phyloP scores from a whole-genome alignment of 1,140 invertebrate species.

The Pseudomyrmex dendroicus region DNA sequence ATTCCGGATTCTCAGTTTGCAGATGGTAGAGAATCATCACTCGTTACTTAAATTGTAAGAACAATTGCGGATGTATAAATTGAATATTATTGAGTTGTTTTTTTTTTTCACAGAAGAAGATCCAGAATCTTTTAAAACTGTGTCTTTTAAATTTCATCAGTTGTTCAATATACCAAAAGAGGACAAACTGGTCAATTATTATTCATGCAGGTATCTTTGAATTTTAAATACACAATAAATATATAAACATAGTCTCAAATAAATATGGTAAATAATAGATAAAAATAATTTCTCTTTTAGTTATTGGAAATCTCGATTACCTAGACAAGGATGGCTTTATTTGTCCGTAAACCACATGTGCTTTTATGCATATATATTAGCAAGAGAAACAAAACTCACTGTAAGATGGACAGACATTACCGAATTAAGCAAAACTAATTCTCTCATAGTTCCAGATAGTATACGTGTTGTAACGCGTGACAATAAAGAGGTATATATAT shows the following conservation, averaged over 20 bases:
- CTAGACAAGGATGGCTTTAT: constrained; percentile 98
- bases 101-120: constrained; percentile 90
- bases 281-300: constrained; percentile 87
- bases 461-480: constrained; percentile 94
- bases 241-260: constrained; percentile 20
- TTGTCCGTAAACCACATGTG: constrained; percentile 97
- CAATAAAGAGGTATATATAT: constrained; percentile 86
- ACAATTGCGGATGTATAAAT: not conserved
- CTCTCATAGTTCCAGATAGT: constrained; percentile 93
- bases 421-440: constrained; percentile 90
- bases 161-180: constrained; percentile 96
- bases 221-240: constrained; percentile 47
- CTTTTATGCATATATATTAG: constrained; percentile 98
- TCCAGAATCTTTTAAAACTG: constrained; percentile 91
- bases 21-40: constrained; percentile 84
- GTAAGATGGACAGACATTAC: constrained; percentile 94
- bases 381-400: constrained; percentile 94
- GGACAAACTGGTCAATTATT: constrained; percentile 98
- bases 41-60: constrained; percentile 60
- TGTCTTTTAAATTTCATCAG: constrained; percentile 94
- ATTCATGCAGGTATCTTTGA: constrained; percentile 93
- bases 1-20: constrained; percentile 82
- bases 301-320: constrained; percentile 96
- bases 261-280: constrained; percentile 72
- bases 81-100: not conserved